Conservation (phyloP, 2,888 invertebrate species). For the Lasioglossum vierecki region DNA sequence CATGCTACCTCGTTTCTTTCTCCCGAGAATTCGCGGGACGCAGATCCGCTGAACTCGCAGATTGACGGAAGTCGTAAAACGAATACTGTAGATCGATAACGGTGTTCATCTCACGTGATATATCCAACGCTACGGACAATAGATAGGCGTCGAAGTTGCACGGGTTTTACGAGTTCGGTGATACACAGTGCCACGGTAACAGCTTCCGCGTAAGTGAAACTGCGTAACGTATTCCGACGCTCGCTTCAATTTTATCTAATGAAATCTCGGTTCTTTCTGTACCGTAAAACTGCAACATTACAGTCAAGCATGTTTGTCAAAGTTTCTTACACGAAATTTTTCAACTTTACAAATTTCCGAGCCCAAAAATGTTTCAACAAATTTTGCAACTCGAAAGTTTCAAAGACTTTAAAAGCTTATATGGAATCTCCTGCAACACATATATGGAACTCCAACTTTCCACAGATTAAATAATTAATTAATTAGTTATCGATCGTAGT, state of each 20-base stretch:
- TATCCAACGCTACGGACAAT: not conserved
- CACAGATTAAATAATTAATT: no score
- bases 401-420: no score
- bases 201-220: not conserved
- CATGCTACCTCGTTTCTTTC: constrained; percentile 7
- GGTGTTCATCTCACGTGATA: not conserved
- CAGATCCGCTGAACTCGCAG: not conserved
- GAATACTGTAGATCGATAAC: not conserved
- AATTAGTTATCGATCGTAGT: no score
- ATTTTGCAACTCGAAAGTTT: no score
- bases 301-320: no score
- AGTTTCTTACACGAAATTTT: no score
- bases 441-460: no score
- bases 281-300: not conserved
- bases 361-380: no score
- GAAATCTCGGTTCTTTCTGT: not conserved
- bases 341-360: no score
- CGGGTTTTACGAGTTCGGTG: not conserved
- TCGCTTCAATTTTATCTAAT: not conserved
- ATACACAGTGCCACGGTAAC: not conserved
- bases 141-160: not conserved
- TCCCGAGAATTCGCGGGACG: not conserved
- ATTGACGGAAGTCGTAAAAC: not conserved
- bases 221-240: not conserved
- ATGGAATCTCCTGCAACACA: no score